Base-by-base conservation (phyloP, 2,113 vertebrate species). In the Struthio camelus region DNA sequence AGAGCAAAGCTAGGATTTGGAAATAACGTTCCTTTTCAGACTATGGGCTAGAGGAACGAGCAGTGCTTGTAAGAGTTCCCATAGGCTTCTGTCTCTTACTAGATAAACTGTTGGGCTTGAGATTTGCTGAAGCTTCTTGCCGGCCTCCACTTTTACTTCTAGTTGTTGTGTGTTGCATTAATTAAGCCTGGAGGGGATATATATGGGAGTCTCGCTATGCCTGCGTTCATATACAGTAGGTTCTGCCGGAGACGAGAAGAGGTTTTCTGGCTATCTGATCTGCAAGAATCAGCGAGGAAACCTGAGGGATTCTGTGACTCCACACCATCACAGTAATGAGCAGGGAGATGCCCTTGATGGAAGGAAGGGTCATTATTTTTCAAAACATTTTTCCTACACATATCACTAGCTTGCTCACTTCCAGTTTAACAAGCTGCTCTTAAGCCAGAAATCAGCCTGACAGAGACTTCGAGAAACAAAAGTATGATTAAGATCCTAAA, bases 281-380 rank as follows among this genome's bases (percentile, higher is more conserved):
- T 78, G 59, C 44, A 85, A 70, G 92, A 83, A 83, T 59, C 69
- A 84, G 59, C 0, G 2, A 88, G 69, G 53, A 71, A 69, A 90
- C 69, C 59, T 80, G 51, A 95, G 50, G 83, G 62, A 89, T 73
- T 92, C 83, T 64, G 65, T 1, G 2, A 67, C 56, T 84, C 58
- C 61, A 51, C 0, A 0, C 44, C 80, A 69, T 6, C 4, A 0
- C 90, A 75, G 62, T 78, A 94, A 94, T 0, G 0, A 95, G 73
- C 13, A 27, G 34, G 51, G 20, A 93, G 64, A 80, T 67, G 64
- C 36, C 50, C 65, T 46, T 71, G 56, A 77, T 2, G 12, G 77
- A 94, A 78, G 14, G 67, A 92, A 88, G 42, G 92, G 50, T 92
- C 61, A 72, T 84, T 71, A 93, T 84, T 94, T 96, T 90, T 90